Percentiles rank a stretch among this genome's conserved stretches.
phyloP scores from a whole-genome alignment of 2,113 vertebrate genomes.

The Ciconia stormi region DNA sequence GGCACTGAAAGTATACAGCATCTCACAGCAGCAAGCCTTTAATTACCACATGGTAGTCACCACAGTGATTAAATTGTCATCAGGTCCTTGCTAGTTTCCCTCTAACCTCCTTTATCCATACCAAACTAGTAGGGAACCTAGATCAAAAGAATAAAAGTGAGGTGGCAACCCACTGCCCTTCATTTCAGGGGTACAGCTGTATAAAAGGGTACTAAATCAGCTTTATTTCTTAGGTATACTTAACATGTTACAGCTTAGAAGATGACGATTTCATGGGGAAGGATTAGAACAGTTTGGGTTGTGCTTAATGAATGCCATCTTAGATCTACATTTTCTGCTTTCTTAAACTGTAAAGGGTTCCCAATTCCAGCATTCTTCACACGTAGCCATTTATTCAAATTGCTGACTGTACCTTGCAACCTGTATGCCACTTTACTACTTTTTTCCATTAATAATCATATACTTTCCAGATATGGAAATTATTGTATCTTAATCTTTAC shows the following conservation, averaged over 20 bases:
- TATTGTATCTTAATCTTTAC: neutral
- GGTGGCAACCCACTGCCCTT: neutral
- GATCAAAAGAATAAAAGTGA: neutral
- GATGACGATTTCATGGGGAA: neutral
- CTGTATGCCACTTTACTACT: neutral
- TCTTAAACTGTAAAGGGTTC: neutral
- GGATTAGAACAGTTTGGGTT: neutral
- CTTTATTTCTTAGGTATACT: neutral
- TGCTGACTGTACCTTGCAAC: neutral
- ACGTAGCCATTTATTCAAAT: neutral
- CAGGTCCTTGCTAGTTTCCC: neutral
- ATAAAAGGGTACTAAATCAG: neutral
- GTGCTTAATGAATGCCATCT: neutral
- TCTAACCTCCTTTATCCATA: neutral
- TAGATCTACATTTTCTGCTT: neutral
- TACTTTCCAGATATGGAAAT: neutral
- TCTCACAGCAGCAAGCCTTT: neutral
- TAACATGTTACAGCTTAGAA: neutral
- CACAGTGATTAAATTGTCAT: neutral
- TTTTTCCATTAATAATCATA: rapidly evolving
- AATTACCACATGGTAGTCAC: constrained; percentile 7
- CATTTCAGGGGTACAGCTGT: neutral
- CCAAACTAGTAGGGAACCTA: neutral
- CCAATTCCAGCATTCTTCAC: neutral
- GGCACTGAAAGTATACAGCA: neutral